Evolutionary conservation across 2,113 vertebrate species (phyloP).

Genomic region (Dryoscopus gambensis): DNA sequence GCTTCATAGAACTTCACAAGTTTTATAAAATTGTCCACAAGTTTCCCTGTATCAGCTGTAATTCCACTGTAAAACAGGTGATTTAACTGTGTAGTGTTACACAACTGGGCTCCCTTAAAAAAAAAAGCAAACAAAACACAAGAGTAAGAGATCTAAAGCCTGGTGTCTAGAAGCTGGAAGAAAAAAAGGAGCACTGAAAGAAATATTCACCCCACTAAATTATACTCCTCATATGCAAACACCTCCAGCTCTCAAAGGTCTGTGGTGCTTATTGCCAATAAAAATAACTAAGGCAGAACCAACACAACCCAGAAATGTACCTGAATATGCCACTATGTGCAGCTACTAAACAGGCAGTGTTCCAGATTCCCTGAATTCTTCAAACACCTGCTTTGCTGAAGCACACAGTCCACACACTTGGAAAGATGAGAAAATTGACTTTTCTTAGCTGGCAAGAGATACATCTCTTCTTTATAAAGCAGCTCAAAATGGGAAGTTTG

Average conservation of each 20-base stretch:
- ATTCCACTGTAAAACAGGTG: not conserved
- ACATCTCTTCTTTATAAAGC: not conserved
- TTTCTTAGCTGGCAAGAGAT: not conserved
- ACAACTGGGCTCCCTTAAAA: not conserved
- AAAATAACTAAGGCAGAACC: not conserved
- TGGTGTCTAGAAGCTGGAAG: not conserved
- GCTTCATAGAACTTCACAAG: constrained; percentile 3
- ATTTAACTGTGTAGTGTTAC: not conserved
- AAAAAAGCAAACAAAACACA: not conserved
- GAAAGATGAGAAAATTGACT: not conserved
- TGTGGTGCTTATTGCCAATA: not conserved
- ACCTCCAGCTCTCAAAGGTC: not conserved
- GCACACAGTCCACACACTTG: not conserved
- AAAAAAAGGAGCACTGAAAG: not conserved
- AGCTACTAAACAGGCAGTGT: not conserved
- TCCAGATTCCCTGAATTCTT: not conserved
- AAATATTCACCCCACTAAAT: not conserved
- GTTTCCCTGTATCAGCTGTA: not conserved
- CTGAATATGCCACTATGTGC: not conserved
- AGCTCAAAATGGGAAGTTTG: not conserved
- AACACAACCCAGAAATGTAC: not conserved
- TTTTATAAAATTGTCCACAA: not conserved
- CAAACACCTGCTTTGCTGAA: not conserved
- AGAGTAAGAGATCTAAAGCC: not conserved
- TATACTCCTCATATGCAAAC: not conserved